Evolutionary conservation across 2,888 invertebrate genomes (phyloP), one percentile per base, ranked within the genome.

Genomic region (Saturnia pavonia): DNA sequence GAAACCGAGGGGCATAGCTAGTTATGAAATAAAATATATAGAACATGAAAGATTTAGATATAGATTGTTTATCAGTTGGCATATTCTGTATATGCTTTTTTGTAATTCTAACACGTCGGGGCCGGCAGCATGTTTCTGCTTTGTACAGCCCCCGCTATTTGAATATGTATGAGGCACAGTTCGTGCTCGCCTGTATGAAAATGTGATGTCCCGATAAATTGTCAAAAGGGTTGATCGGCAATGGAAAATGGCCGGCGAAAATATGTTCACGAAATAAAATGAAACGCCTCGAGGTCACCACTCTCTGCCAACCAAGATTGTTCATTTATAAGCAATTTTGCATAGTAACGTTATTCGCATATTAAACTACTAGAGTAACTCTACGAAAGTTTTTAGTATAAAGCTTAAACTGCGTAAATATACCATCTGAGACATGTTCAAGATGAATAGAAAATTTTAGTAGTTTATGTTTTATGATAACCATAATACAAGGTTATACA

Each of bases 201-300:
- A 91, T 91, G 90, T 91, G 91, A 91, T 90, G 91, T 87, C 83
- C 91, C 91, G 91, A 92, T 92, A 92, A 92, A 92, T 92, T 92
- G 92, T 90, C 91, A 91, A 91, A 92, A 90, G 91, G 91, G 88
- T 90, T 90, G 90, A 91, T 91, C 88, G 88, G 86, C 87, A 86
- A 86, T 88, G 88, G 87, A 87, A 88, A 89, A 90, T 88, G 85
- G 87, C 85, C 83, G 82, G 83, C 83, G 82, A 87, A 88, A 85
- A 87, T 87, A 85, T 87, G 85, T 82, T 81, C 83, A 83, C 75
- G 79, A 81, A 84, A 84, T 83, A 84, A 86, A 85, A 85, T 84
- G 82, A 82, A 82, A 83, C 79, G 82, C 78, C 85, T 80, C 74
- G 75, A 80, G 85, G 82, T 82, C 78, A 77, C 71, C 74, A 81